Evolutionary conservation across 2,797 vertebrate genomes (phyloP), one percentile per base, ranked within the genome.

Genomic region (Takifugu ocellatus): DNA sequence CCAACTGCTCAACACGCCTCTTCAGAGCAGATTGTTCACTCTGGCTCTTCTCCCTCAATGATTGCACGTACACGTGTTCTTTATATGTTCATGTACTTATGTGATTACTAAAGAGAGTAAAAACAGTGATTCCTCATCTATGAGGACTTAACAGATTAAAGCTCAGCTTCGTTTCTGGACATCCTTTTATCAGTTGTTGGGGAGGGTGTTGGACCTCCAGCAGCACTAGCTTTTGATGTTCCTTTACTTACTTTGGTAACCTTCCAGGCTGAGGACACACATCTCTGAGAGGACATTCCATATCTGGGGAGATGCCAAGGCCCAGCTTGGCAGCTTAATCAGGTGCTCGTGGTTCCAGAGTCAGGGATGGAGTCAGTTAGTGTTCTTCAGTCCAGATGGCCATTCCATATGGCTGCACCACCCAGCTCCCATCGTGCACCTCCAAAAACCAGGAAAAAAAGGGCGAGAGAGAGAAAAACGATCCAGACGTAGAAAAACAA

Each of bases 371-470:
- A 66, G 66, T 82, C 82, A 87, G 88, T 87, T 85, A 87, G 46
- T 56, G 66, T 60, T 74, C 61, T 66, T 72, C 70, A 25, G 77
- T 80, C 81, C 90, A 91, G 89, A 90, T 90, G 89, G 88, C 79
- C 57, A 50, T 65, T 81, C 70, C 65, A 66, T 66, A 73, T 78
- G 68, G 68, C 68, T 68, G 66, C 72, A 78, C 75, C 68, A 71
- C 61, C 68, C 74, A 67, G 49, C 48, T 75, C 72, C 71, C 31
- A 47, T 61, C 11, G 56, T 63, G 70, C 25, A 75, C 73, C 68
- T 77, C 72, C 69, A 74, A 43, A 66, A 61, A 73, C 62, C 63
- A 26, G 81, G 66, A 56, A 39, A 39, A 67, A 58, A 24, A 59
- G 49, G 46, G 17, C 16, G 42, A 49, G 27, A 68, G 68, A 43